Conservation (phyloP, 2,888 invertebrate genomes). For the Exephanes ischioxanthus region DNA sequence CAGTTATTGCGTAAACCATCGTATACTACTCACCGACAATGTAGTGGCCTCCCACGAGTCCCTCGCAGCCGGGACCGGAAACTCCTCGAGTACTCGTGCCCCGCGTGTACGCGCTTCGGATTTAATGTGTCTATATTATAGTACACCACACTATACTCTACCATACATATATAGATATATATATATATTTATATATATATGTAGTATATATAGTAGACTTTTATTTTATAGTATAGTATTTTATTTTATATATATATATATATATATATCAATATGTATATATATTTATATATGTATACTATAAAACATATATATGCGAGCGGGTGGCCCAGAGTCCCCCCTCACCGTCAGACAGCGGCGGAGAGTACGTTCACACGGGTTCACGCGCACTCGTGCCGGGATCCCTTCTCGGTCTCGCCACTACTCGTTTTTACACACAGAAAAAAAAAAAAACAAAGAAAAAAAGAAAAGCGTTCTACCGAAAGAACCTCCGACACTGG, state of each 20-base stretch:
- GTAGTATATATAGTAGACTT: constrained; percentile 2
- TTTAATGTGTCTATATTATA: constrained; percentile 10
- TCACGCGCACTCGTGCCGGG: constrained; percentile 38
- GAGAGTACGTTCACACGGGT: constrained; percentile 65
- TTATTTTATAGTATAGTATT: too few relatives aligned
- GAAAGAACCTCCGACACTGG: neutral
- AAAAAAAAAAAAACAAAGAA: neutral
- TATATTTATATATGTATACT: constrained; percentile 17
- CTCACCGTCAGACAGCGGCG: constrained; percentile 48
- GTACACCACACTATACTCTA: neutral
- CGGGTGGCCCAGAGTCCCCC: constrained; percentile 47
- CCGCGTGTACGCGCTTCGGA: constrained; percentile 13
- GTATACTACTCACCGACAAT: constrained; percentile 54
- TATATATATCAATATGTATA: neutral
- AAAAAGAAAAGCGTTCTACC: neutral
- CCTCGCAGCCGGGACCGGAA: constrained; percentile 51
- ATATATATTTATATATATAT: neutral
- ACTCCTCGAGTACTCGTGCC: constrained; percentile 51
- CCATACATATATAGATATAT: neutral
- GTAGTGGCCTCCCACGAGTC: constrained; percentile 54
- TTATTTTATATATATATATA: too few relatives aligned
- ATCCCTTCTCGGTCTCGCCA: constrained; percentile 6
- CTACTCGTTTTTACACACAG: neutral
- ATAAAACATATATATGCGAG: constrained; percentile 38
- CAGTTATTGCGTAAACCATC: constrained; percentile 9